Conservation (phyloP, 2,797 vertebrate genomes). For the Pachyuromys duprasi region DNA sequence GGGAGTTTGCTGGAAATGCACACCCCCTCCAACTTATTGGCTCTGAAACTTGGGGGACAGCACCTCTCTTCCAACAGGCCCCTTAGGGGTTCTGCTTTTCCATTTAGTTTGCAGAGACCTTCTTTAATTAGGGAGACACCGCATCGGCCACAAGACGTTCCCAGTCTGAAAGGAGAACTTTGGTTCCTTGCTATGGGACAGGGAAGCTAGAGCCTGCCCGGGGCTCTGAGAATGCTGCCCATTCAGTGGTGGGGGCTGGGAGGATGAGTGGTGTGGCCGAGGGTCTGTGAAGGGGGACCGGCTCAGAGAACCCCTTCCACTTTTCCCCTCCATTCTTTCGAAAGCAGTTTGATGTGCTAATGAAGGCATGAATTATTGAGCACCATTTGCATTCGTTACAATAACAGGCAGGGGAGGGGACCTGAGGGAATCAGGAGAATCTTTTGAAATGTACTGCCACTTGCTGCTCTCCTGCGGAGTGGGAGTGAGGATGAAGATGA, state of each 20-base stretch:
- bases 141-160: background rate
- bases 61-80: background rate
- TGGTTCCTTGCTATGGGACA: background rate
- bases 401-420: slow-evolving; percentile 42
- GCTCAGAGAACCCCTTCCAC: background rate
- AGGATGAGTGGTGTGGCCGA: background rate
- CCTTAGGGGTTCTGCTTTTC: background rate
- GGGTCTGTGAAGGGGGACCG: background rate
- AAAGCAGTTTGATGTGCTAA: slow-evolving; percentile 79
- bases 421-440: background rate
- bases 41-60: background rate
- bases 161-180: background rate
- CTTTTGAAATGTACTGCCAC: slow-evolving; percentile 54
- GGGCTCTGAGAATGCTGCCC: background rate
- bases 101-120: background rate
- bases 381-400: slow-evolving; percentile 69
- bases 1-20: slow-evolving; percentile 11
- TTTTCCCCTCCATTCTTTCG: background rate
- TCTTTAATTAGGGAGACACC: background rate
- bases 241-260: background rate
- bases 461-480: background rate
- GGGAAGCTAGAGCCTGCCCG: background rate
- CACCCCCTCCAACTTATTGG: background rate
- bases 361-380: slow-evolving; percentile 76
- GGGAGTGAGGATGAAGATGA: background rate